These are phyloP conservation scores for Amiota communis DNA, from an alignment of 2,888 invertebrate genomes.

Conservation along the genomic window DNA sequence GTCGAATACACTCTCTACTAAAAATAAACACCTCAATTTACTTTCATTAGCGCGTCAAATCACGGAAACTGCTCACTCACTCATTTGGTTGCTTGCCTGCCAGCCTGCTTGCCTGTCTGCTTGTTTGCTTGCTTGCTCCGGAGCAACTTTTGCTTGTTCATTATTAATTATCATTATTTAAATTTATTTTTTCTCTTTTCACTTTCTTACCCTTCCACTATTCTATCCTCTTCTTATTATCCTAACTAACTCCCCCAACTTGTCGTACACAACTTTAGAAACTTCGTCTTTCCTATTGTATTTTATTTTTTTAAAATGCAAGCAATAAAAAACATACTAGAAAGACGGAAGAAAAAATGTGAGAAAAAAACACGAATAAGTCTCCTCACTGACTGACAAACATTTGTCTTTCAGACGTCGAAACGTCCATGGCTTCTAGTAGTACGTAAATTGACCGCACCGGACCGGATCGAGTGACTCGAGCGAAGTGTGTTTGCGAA, in stretches of 20 bases:
- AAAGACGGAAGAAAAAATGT: no score
- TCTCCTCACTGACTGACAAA: no score
- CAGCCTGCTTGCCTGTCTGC: not conserved
- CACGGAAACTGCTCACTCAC: not conserved
- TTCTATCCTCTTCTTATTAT: no score
- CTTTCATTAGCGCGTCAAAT: slow-evolving; percentile 27
- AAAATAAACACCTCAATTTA: slow-evolving; percentile 31
- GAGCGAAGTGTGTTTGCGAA: slow-evolving; percentile 49
- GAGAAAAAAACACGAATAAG: no score
- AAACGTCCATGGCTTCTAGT: slow-evolving; percentile 13
- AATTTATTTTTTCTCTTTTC: not conserved
- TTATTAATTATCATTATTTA: slow-evolving; percentile 3
- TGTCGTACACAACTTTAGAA: no score
- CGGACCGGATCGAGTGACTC: no score
- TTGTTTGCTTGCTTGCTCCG: not conserved
- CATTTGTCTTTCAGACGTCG: no score
- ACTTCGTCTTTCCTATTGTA: no score
- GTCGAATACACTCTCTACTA: slow-evolving; percentile 5
- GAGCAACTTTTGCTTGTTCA: not conserved
- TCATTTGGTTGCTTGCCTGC: not conserved
- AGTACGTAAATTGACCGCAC: no score
- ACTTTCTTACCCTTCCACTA: not conserved
- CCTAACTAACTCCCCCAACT: no score
- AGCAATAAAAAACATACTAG: no score
- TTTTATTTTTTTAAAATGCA: no score